Base-by-base conservation (phyloP, 2,797 vertebrate genomes). In the Petrocephalus sullivani region DNA sequence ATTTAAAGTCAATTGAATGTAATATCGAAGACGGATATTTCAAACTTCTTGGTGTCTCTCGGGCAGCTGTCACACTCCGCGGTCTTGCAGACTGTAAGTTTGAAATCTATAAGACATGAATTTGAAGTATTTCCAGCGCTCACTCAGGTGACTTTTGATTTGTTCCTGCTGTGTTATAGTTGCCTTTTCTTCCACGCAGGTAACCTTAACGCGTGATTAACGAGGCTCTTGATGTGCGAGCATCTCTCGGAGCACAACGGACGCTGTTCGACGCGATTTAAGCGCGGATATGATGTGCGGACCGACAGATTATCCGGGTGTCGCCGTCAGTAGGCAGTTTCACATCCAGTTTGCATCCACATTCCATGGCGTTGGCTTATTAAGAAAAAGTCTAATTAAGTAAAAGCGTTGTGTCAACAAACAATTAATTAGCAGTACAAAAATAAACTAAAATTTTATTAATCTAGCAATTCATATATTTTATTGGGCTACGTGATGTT, bases 61-160 rank as follows among this genome's bases (percentile, higher is more conserved):
- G 41, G 46, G 8, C 49, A 83, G 23, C 81, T 12, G 19, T 9
- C n/a, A 10, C 10, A 54, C 81, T 37, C 56, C 9, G 16, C 84
- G 33, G 33, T 56, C 75, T 82, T 33, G 33, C 19, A 61, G 14
- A 16, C 87, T 78, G 67, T 81, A 75, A 54, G 87, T 87, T 54
- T 21, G 46, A 28, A 56, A 57, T 54, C 67, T 56, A 87, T 81
- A 87, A 75, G 71, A 12, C 61, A 67, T 85, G 19, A 87, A 53
- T 12, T 5, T 49, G 23, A 8, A 51, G 0, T 23, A 28, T 84
- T 84, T 49, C 21, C n/a, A 54, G 12, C 23, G 21, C 9, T 84
- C 4, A 85, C 82, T 28, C 0, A 3, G 23, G 28, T 23, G 14
- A 7, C 4, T 85, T 28, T 85, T 54, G 21, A 28, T 85, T 85